A percentile compares a stretch with the other conserved stretches of the same genome.
Evolutionary conservation across 2,113 vertebrate genomes (phyloP).

Genomic region (Oryctolagus cuniculus): DNA sequence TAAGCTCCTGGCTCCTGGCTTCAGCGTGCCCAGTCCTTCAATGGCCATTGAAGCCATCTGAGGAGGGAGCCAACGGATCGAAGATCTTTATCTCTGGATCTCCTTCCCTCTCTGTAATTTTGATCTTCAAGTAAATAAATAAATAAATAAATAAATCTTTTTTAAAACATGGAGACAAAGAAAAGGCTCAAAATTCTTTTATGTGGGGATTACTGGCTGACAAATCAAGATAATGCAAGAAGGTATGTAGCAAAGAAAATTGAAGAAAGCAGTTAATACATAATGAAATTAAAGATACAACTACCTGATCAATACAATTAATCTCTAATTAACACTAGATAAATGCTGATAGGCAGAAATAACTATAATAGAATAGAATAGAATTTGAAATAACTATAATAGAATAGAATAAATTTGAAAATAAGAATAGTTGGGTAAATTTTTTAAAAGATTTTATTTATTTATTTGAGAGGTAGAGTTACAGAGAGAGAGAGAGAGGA

Average conservation of each 20-base stretch:
- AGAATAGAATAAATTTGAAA: background rate
- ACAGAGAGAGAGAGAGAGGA: too few species aligned
- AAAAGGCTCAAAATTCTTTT: background rate
- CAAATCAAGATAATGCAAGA: conserved; percentile 12
- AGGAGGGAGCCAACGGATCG: too few species aligned
- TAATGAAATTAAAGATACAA: conserved; percentile 5
- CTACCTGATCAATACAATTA: background rate
- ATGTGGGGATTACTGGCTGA: background rate
- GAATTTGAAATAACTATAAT: background rate
- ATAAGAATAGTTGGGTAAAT: too few species aligned
- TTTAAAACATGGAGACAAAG: background rate
- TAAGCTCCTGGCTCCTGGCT: too few species aligned
- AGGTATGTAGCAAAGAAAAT: background rate
- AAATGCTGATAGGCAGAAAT: background rate
- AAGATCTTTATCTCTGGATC: too few species aligned
- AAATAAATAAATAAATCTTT: too few species aligned
- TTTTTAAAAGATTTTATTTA: too few species aligned
- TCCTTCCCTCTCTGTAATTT: too few species aligned
- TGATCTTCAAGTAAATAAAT: too few species aligned
- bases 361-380: background rate
- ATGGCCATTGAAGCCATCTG: too few species aligned
- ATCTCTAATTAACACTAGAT: conserved; percentile 33
- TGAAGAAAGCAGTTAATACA: background rate
- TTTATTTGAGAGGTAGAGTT: too few species aligned
- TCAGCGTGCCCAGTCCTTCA: too few species aligned